Conservation (phyloP, 1,140 invertebrate genomes). For the Vanessa atalanta region DNA sequence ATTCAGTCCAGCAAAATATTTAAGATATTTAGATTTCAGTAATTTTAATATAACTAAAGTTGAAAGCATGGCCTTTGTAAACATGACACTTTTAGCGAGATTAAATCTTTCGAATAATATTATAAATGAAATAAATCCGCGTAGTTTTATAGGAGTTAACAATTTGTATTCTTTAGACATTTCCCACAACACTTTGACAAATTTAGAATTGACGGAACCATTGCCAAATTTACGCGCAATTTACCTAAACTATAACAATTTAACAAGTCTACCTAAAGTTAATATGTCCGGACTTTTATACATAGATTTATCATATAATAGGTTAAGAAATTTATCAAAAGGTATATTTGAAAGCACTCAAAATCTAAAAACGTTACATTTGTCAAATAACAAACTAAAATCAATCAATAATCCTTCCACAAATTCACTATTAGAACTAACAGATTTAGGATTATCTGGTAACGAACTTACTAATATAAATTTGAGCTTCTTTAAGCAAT, state of each 20-base stretch:
- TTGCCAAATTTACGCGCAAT: constrained; percentile 52
- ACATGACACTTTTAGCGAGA: constrained; percentile 55
- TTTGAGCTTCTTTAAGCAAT: constrained; percentile 53
- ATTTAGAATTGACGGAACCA: constrained; percentile 45
- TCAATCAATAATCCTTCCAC: constrained; percentile 56
- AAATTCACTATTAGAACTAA: constrained; percentile 51
- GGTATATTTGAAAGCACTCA: constrained; percentile 38
- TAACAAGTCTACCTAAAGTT: constrained; percentile 47
- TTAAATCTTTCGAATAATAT: constrained; percentile 64
- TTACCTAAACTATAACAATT: constrained; percentile 60
- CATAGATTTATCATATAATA: constrained; percentile 59
- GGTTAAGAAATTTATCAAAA: constrained; percentile 44
- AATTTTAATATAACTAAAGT: constrained; percentile 57
- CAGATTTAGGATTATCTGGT: constrained; percentile 48
- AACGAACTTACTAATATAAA: constrained; percentile 55
- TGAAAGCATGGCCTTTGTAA: constrained; percentile 53
- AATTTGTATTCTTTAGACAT: constrained; percentile 67
- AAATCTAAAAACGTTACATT: constrained; percentile 50
- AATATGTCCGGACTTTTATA: constrained; percentile 46
- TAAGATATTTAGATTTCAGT: constrained; percentile 62
- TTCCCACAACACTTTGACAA: constrained; percentile 53
- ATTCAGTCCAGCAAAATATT: constrained; percentile 56
- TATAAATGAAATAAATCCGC: constrained; percentile 50
- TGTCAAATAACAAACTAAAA: constrained; percentile 55
- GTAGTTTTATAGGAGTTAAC: constrained; percentile 54